Evolutionary conservation across 2,113 vertebrate species (phyloP), one percentile per base, ranked within the genome.

Genomic region (Neofelis nebulosa): DNA sequence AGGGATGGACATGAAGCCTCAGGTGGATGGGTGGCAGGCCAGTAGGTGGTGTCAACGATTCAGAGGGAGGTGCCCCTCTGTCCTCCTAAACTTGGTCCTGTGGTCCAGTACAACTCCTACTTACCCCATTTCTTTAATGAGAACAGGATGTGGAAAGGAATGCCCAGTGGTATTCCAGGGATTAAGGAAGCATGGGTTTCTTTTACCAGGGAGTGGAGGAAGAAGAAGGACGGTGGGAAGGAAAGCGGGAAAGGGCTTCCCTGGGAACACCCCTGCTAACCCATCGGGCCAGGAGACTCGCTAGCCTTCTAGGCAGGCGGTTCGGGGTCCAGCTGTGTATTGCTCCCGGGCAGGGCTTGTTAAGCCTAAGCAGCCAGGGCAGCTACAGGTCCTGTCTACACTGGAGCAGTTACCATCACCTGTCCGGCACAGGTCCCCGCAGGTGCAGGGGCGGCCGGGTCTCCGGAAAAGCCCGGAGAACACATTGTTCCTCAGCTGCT

Each of bases 311-410:
- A 52, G 36, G 48, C 12, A 7, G 61, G 29, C 48, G 45, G 33
- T 55, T 41, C 23, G 0, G 0, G 1, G 29, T 11, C 33, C 38
- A 65, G 66, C 81, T 61, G n/a, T 19, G 66, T 21, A 10, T 33
- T 5, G 7, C 82, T 29, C 23, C 76, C 2, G 79, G 83, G 71
- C 13, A 23, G 52, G 2, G 11, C 92, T 45, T 2, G 79, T 89
- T 82, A 29, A n/a, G 14, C 29, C 1, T 33, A 78, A 76, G 19
- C 55, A 31, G 11, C 21, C 33, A 36, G 16, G 11, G 5, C 48
- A 68, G 41, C 79, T 27, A 0, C 16, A 61, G 27, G 23, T 31
- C 7, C 76, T 86, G 23, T 11, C 73, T 48, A 41, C 74, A 33
- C 27, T 9, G 73, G 55, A 38, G 48, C 45, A 19, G 15, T 18